A percentile compares a stretch with the other conserved stretches of the same genome.
phyloP scores from a whole-genome alignment of 1,140 invertebrate species.

The Armadillidium nasatum region DNA sequence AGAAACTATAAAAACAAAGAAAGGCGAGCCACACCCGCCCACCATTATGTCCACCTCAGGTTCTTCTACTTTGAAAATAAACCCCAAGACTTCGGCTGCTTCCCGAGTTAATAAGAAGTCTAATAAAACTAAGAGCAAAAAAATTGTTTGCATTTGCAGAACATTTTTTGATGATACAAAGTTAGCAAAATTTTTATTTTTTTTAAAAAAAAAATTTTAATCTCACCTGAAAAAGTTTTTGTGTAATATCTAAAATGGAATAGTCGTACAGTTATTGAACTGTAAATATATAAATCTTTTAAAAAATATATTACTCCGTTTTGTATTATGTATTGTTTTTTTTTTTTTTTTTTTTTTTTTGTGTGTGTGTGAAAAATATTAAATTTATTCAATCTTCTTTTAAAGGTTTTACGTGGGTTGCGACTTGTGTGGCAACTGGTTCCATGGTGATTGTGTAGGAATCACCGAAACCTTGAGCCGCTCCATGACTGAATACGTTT shows the following conservation, averaged over 20 bases:
- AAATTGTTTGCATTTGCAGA: conserved; percentile 70
- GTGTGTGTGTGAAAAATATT: background rate
- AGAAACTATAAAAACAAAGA: background rate
- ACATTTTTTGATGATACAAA: conserved; percentile 92
- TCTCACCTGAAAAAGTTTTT: too few relatives aligned
- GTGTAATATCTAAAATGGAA: too few relatives aligned
- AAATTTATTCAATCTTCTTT: conserved; percentile 33
- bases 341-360: background rate
- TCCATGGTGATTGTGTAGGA: conserved; percentile 93
- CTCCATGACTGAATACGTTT: conserved; percentile 77
- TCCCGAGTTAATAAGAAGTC: background rate
- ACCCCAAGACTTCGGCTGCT: background rate
- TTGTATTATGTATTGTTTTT: background rate
- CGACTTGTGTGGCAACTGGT: conserved; percentile 96
- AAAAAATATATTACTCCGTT: too few relatives aligned
- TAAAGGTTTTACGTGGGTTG: conserved; percentile 93
- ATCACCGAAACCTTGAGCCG: conserved; percentile 90
- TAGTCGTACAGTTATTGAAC: too few relatives aligned
- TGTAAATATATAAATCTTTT: too few relatives aligned
- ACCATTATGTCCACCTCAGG: background rate
- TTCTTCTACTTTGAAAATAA: background rate
- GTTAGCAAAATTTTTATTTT: conserved; percentile 52
- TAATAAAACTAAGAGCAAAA: background rate
- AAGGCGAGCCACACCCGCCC: background rate
- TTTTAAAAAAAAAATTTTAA: too few relatives aligned